phyloP scores from a whole-genome alignment of 2,113 vertebrate species.

The Anoplopoma fimbria region DNA sequence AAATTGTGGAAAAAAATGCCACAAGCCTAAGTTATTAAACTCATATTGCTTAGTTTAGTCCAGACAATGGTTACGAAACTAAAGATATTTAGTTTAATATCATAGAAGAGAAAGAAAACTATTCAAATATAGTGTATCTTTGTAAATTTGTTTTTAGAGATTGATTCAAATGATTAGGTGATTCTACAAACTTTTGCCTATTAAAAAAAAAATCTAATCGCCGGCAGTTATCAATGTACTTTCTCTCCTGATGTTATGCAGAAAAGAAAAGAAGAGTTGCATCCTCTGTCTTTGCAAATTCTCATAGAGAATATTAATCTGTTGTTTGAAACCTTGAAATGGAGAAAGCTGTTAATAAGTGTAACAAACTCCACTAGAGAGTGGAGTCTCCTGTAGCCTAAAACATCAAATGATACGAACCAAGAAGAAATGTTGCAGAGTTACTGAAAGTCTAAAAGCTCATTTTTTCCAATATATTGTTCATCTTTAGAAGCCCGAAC shows the following conservation, averaged over 20 bases:
- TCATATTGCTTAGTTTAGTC: background rate
- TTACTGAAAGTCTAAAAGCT: background rate
- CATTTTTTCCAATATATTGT: background rate
- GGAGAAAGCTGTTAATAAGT: background rate
- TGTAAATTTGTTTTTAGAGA: background rate
- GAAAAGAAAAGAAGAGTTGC: background rate
- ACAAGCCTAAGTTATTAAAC: background rate
- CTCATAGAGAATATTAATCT: background rate
- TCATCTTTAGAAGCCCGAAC: background rate
- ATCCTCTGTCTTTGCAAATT: background rate
- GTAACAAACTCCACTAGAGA: background rate
- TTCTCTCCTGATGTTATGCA: background rate
- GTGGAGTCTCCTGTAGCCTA: background rate
- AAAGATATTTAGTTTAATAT: background rate
- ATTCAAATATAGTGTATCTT: background rate
- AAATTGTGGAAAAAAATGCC: background rate
- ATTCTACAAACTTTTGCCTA: background rate
- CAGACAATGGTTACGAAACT: background rate
- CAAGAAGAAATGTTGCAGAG: background rate
- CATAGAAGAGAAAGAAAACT: background rate
- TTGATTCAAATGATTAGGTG: background rate
- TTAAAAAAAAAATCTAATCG: no score
- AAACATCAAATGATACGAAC: background rate
- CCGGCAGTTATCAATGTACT: background rate
- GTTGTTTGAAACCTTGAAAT: background rate